phyloP scores from a whole-genome alignment of 1,140 invertebrate species.

The Chionoecetes opilio region DNA sequence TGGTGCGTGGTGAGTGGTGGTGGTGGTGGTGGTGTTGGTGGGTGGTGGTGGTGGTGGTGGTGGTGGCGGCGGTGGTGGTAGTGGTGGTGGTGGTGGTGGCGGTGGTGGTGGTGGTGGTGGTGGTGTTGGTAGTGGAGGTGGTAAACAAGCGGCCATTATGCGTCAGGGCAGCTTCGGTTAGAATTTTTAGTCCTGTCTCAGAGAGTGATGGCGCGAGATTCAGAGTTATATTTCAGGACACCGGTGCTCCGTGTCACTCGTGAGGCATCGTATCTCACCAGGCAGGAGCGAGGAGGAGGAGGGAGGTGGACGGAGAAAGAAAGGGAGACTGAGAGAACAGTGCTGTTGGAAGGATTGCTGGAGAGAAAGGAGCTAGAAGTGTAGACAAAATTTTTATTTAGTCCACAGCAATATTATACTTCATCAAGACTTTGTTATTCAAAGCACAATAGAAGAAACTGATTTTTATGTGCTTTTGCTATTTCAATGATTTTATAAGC shows the following conservation, averaged over 20 bases:
- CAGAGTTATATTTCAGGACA: slow-evolving; percentile 7
- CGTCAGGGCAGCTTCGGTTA: not conserved
- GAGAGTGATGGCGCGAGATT: not conserved
- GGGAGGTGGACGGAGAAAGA: not conserved
- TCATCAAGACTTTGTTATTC: not conserved
- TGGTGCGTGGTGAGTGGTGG: no score
- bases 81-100: no score
- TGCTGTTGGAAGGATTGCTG: not conserved
- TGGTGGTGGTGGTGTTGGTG: no score
- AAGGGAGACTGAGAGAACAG: not conserved
- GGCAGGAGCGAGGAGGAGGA: not conserved
- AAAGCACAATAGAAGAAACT: not conserved
- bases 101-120: no score
- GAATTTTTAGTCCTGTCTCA: not conserved
- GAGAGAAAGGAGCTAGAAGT: not conserved
- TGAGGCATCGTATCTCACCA: not conserved
- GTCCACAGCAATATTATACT: not conserved
- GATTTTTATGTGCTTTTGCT: not conserved
- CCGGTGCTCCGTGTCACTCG: not conserved
- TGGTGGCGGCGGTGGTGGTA: no score
- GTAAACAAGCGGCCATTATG: not conserved
- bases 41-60: no score
- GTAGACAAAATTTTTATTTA: no score
- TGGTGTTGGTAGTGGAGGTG: no score
- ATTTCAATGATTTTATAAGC: not conserved